Evolutionary conservation across 92 coral and sea anemone genomes (phyloP).

Genomic region (Palythoa grandis): DNA sequence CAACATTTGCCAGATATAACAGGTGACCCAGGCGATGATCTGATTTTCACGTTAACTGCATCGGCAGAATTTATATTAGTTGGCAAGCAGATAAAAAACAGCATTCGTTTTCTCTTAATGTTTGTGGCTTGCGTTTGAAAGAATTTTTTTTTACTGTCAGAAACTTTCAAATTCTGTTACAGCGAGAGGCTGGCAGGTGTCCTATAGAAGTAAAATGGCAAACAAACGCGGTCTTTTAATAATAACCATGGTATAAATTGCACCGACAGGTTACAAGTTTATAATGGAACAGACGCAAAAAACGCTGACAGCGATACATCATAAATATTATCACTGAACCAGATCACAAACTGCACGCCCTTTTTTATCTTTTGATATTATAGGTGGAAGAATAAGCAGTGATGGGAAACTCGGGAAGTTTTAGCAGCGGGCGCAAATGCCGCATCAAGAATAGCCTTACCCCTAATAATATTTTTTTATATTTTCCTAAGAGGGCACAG

Average conservation of each 20-base stretch:
- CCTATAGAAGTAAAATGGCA: neutral
- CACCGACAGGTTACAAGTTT: neutral
- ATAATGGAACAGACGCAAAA: neutral
- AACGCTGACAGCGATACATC: neutral
- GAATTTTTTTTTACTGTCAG: neutral
- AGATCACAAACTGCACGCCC: no score
- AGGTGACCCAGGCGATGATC: constrained; percentile 37
- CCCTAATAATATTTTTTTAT: no score
- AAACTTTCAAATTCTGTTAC: neutral
- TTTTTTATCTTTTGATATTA: no score
- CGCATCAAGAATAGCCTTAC: no score
- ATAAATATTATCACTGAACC: no score
- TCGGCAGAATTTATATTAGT: neutral
- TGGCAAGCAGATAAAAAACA: neutral
- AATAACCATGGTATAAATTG: neutral
- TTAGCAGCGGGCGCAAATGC: no score
- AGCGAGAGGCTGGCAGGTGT: neutral
- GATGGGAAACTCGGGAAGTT: no score
- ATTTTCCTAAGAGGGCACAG: no score
- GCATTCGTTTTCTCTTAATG: neutral
- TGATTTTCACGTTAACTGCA: constrained; percentile 5
- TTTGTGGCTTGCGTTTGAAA: neutral
- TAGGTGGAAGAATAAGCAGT: no score
- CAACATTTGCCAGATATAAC: constrained; percentile 37
- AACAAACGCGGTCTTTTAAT: neutral